Conservation (phyloP, 2,888 invertebrate genomes). For the Flexamia atlantica region DNA sequence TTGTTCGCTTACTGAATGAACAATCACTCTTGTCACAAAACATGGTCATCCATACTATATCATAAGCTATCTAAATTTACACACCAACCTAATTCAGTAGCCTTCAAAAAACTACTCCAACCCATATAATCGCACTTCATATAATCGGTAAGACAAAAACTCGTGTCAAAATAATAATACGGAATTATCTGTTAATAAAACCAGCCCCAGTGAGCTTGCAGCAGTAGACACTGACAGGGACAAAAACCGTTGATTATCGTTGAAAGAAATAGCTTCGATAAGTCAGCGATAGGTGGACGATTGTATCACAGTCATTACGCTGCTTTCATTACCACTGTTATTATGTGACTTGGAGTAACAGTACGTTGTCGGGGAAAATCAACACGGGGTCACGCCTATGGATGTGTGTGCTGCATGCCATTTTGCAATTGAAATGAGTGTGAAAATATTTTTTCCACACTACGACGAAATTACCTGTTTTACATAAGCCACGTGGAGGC, state of each 20-base stretch:
- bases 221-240: not conserved
- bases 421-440: no score
- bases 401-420: not conserved
- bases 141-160: no score
- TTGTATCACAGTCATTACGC: slow-evolving; percentile 10
- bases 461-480: no score
- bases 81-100: no score
- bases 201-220: not conserved
- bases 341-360: slow-evolving; percentile 8
- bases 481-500: no score
- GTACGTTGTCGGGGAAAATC: slow-evolving; percentile 20
- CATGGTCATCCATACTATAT: no score
- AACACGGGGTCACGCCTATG: not conserved
- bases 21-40: no score
- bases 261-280: slow-evolving; percentile 9
- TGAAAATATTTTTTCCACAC: no score
- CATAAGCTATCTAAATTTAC: no score
- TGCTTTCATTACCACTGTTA: slow-evolving; percentile 11
- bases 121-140: no score
- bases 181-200: slow-evolving; percentile 8
- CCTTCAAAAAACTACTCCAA: no score
- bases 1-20: no score
- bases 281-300: not conserved
- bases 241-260: slow-evolving; percentile 21
- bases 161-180: not conserved